Base-by-base conservation (phyloP, 2,113 vertebrate species). In the Propithecus coquereli region DNA sequence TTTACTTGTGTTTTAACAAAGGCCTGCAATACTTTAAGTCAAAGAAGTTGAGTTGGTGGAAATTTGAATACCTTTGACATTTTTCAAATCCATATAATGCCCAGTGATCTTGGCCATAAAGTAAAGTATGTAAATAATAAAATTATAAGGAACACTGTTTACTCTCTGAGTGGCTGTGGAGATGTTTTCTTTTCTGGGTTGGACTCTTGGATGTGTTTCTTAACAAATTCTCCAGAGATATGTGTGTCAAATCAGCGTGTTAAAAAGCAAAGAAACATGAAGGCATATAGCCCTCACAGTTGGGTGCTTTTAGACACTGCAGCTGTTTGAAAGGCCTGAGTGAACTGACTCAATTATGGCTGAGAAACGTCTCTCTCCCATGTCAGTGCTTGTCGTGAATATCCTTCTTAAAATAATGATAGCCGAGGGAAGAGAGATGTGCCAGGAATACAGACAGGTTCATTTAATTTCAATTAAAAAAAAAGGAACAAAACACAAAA, bases 271-370 rank as follows among this genome's bases (percentile, higher is more conserved):
- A 87, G 82, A 61, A 82, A 34, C 66, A 89, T 3, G 52, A 52
- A 65, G 77, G 65, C 87, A 63, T 23, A 23, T 68, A 30, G 27
- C 80, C 45, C 43, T 95, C 70, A 70, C 73, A 45, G 82, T 82
- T 83, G 91, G 63, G 59, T 71, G 80, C 40, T 74, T 93, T 84
- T 50, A 84, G 65, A 84, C 14, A 1, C 32, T 80, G 90, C 92
- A 96, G 92, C 92, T 97, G 88, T 97, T 94, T 45, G 93, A 88
- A 92, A 59, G 86, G 54, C 70, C 25, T 18, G 68, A 81, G 88
- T 17, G 79, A 95, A 80, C 70, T 80, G 76, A 92, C 91, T 96
- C 23, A 83, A 5, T 97, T 96, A 83, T 20, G 70, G 22, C 37
- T 27, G 89, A 94, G 87, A 92, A 94, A 52, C 20, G 34, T 90